Evolutionary conservation across 37 sponge, comb jelly and placozoan species (phyloP).

Genomic region (Ianthella basta): DNA sequence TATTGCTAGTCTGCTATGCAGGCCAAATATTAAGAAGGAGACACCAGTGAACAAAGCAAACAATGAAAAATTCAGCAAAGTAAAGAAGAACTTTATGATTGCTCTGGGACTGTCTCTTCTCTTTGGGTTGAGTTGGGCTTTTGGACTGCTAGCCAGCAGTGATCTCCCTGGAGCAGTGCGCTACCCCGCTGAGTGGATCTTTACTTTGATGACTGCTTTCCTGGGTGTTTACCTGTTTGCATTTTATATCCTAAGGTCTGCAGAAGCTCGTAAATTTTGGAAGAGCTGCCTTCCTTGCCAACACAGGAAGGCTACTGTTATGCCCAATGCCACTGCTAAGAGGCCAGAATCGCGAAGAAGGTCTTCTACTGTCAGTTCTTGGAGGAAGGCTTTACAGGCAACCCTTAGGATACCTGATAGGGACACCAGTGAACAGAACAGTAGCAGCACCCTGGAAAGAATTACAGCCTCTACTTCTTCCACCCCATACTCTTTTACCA

Average conservation of each 20-base stretch:
- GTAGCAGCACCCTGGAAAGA: no score
- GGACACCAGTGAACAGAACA: no score
- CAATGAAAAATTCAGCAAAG: background rate
- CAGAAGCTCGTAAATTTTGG: slow-evolving; percentile 38
- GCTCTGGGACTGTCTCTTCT: slow-evolving; percentile 37
- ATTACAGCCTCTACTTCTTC: no score
- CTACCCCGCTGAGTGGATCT: slow-evolving; percentile 7
- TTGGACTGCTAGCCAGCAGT: slow-evolving; percentile 35
- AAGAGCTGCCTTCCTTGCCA: background rate
- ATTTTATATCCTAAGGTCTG: slow-evolving; percentile 27
- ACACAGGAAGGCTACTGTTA: no score
- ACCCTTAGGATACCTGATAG: no score
- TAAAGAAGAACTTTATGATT: slow-evolving; percentile 5
- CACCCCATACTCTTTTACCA: no score
- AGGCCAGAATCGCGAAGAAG: no score
- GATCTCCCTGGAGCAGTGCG: background rate
- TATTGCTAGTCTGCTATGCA: slow-evolving; percentile 29
- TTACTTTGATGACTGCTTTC: slow-evolving; percentile 28
- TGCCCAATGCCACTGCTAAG: no score
- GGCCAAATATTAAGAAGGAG: slow-evolving; percentile 20
- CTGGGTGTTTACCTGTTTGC: slow-evolving; percentile 49
- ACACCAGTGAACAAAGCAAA: no score
- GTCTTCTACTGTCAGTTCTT: no score
- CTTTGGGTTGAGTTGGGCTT: slow-evolving; percentile 48
- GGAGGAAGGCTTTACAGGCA: no score